These are phyloP conservation scores for Zoanthus solanderi DNA, from an alignment of 92 coral and sea anemone genomes.

Conservation along the genomic window DNA sequence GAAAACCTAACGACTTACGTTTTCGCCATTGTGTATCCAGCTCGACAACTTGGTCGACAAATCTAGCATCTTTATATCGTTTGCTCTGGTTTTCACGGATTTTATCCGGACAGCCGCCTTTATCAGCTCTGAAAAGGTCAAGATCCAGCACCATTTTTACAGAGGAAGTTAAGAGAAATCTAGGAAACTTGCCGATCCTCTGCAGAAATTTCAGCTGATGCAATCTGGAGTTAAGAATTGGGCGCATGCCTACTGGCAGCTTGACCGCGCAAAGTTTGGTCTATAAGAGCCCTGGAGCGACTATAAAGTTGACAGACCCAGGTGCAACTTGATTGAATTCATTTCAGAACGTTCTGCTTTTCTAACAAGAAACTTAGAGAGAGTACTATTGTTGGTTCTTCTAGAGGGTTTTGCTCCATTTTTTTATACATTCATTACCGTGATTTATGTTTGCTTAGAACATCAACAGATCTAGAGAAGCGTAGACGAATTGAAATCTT, in stretches of 20 bases:
- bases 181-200: slow-evolving; percentile 46
- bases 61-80: slow-evolving; percentile 92
- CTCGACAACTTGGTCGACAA: slow-evolving; percentile 94
- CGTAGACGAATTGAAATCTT: too few species aligned
- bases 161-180: slow-evolving; percentile 70
- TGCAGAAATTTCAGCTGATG: slow-evolving; percentile 88
- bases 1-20: slow-evolving; percentile 60
- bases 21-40: slow-evolving; percentile 97
- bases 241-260: slow-evolving; percentile 66
- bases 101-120: slow-evolving; percentile 98
- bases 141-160: slow-evolving; percentile 95
- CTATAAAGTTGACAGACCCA: background rate
- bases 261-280: slow-evolving; percentile 44
- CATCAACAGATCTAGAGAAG: background rate
- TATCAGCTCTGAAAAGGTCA: slow-evolving; percentile 90
- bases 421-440: background rate
- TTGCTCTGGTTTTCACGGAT: slow-evolving; percentile 99
- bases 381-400: too few species aligned
- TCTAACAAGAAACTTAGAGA: too few species aligned
- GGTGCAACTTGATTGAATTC: background rate
- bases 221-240: slow-evolving; percentile 70
- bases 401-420: too few species aligned
- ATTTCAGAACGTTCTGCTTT: too few species aligned
- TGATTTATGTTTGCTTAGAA: background rate
- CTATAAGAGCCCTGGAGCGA: slow-evolving; percentile 1